Base-by-base conservation (phyloP, 2,113 vertebrate genomes). In the Ursus arctos region DNA sequence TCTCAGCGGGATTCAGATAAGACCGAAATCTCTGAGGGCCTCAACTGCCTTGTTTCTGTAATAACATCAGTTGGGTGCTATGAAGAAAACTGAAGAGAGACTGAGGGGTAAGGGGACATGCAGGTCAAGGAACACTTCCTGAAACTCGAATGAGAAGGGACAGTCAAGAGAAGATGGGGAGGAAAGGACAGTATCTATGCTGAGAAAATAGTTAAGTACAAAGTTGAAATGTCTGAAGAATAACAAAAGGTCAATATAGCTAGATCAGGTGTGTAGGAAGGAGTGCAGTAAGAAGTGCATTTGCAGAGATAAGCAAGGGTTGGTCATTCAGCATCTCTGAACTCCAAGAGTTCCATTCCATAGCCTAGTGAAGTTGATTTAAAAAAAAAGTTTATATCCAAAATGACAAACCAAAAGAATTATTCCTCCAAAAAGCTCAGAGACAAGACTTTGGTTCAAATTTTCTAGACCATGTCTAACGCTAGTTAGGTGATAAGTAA, bases 401-500 rank as follows among this genome's bases (percentile, higher is more conserved):
- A 84, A 96, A 63, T 47, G 83, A 72, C 6, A 91, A 94, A 80
- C 47, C 47, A 40, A 59, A 67, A 88, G 18, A 94, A 92, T 61
- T 71, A 55, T 59, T n/a, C 36, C 5, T 19, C 28, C 26, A 85
- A 89, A 88, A 13, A 53, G 33, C 61, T 81, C 71, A 94, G 36
- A 93, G 55, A 76, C 89, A 92, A 96, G 63, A 31, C n/a, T 90
- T 95, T 47, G 63, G 18, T 40, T 81, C 40, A 49, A 76, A 87
- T 87, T 71, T 43, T 94, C 57, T 77, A 61, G 40, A 49, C 21
- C 53, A 63, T 7, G 8, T 49, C 49, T 67, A 71, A 40, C 57
- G 22, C 43, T 63, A 90, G 79, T 59, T 85, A 94, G 76, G 55
- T 76, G 36, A 67, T 14, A 80, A 22, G 33, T 79, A 49, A 86